Evolutionary conservation across 2,888 invertebrate species (phyloP).

Genomic region (Pherbina coryleti): DNA sequence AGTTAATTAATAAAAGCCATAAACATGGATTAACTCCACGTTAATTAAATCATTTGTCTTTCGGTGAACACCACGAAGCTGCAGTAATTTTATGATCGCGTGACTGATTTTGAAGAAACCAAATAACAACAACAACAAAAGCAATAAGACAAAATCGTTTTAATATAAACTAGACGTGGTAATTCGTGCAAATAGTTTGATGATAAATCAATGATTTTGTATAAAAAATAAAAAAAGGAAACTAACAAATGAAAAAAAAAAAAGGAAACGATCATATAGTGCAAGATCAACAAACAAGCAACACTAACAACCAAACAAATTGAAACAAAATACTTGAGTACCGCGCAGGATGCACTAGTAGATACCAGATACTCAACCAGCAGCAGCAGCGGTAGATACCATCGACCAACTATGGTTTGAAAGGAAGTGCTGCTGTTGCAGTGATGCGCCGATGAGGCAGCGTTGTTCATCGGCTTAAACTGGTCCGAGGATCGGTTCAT

Average conservation of each 20-base stretch:
- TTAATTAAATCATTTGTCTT: conserved; percentile 66
- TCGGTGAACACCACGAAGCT: conserved; percentile 42
- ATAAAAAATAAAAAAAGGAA: too few relatives aligned
- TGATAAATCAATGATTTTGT: conserved; percentile 58
- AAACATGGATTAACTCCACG: conserved; percentile 64
- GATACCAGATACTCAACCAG: conserved; percentile 10
- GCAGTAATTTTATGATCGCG: conserved; percentile 52
- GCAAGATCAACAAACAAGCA: conserved; percentile 42
- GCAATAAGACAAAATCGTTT: background rate
- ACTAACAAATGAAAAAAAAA: conserved; percentile 5
- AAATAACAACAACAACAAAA: background rate
- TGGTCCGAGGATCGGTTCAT: conserved; percentile 51
- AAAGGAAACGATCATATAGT: conserved; percentile 35
- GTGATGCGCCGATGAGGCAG: background rate
- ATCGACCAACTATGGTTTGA: background rate
- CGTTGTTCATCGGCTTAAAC: background rate
- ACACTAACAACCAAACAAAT: conserved; percentile 66
- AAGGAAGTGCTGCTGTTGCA: conserved; percentile 35
- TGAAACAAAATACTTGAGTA: conserved; percentile 67
- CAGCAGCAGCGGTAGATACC: background rate
- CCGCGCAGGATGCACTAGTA: conserved; percentile 49
- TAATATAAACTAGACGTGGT: conserved; percentile 24
- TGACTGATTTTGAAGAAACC: conserved; percentile 59
- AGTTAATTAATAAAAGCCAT: conserved; percentile 61
- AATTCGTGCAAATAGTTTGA: conserved; percentile 63